Percentiles rank a stretch among this genome's conserved stretches.
Evolutionary conservation across 2,888 invertebrate genomes (phyloP).

Genomic region (Caenorhabditis uteleia): DNA sequence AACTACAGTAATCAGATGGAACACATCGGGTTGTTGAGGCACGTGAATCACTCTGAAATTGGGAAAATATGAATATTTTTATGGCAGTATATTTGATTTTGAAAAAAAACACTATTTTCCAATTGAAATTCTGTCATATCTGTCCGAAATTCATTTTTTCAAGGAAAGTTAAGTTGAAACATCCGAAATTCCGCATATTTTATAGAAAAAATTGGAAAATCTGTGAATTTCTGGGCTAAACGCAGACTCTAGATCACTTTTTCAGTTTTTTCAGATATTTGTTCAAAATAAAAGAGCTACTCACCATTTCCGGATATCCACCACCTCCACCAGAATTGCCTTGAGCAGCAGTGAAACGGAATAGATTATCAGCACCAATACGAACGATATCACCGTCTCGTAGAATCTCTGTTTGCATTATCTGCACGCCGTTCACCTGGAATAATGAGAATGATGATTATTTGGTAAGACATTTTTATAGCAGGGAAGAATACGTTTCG

Average conservation of each 20-base stretch:
- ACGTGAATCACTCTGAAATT: constrained; percentile 31
- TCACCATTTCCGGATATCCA: constrained; percentile 22
- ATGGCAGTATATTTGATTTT: background rate
- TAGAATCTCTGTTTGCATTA: constrained; percentile 88
- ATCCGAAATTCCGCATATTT: too few species aligned
- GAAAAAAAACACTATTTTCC: background rate
- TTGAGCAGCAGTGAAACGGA: constrained; percentile 71
- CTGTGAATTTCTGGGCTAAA: too few species aligned
- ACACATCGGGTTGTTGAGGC: constrained; percentile 39
- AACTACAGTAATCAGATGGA: constrained; percentile 36
- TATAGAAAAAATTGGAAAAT: too few species aligned
- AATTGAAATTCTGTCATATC: too few species aligned
- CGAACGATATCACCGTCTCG: constrained; percentile 72
- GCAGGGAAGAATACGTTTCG: too few species aligned
- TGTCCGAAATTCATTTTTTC: too few species aligned
- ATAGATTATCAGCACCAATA: constrained; percentile 72
- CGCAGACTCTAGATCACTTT: too few species aligned
- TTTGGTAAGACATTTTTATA: background rate
- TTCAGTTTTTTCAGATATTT: too few species aligned
- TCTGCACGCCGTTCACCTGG: constrained; percentile 85
- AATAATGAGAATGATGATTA: constrained; percentile 3
- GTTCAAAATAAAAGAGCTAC: constrained; percentile 2
- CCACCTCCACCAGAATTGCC: background rate
- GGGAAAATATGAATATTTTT: background rate
- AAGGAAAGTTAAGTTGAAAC: too few species aligned